Conservation (phyloP, 1,140 invertebrate species). For the Lucilia cuprina region DNA sequence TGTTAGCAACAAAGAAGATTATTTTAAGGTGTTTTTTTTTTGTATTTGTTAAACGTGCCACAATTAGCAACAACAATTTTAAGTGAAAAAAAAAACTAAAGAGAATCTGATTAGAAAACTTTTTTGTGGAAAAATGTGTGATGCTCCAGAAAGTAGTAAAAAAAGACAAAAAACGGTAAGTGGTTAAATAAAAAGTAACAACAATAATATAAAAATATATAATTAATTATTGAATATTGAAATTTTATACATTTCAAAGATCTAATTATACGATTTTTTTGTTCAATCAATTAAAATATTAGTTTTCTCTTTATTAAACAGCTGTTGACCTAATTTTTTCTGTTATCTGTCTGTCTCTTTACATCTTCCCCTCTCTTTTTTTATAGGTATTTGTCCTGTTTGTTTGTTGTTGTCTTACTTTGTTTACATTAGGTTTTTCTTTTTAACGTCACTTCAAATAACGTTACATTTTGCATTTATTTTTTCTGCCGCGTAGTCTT, state of each 20-base stretch:
- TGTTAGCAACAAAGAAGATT: not conserved
- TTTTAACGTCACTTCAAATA: not conserved
- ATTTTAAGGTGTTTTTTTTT: not conserved
- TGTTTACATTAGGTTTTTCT: not conserved
- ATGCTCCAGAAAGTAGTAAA: not conserved
- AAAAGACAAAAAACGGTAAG: slow-evolving; percentile 24
- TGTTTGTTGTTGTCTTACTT: not conserved
- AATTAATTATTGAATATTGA: not conserved
- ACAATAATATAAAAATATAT: not conserved
- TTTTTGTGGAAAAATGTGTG: not conserved
- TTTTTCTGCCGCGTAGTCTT: no score
- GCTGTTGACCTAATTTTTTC: slow-evolving; percentile 7
- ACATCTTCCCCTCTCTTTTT: not conserved
- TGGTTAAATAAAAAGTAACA: not conserved
- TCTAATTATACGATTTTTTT: no score
- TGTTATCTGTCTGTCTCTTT: not conserved
- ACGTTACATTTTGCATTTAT: not conserved
- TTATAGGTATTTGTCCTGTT: no score
- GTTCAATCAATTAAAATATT: not conserved
- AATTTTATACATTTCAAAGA: no score
- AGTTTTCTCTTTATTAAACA: not conserved
- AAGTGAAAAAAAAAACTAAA: not conserved
- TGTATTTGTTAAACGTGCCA: not conserved
- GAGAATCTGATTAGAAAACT: not conserved
- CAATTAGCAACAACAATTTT: not conserved